Evolutionary conservation across 1,140 invertebrate genomes (phyloP).

Genomic region (Chlorops oryzae): DNA sequence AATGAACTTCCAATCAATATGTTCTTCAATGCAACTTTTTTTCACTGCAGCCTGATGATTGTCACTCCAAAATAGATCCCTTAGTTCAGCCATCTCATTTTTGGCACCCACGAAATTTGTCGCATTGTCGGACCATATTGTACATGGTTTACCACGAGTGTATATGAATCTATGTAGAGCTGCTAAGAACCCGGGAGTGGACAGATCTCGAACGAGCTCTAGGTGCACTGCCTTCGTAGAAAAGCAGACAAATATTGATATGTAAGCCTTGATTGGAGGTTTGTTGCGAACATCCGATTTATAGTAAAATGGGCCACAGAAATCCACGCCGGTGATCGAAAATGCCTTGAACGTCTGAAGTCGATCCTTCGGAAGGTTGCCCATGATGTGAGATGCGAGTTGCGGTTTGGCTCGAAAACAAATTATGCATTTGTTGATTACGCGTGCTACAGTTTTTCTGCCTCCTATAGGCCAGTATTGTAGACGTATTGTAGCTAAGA

Average conservation of each 20-base stretch:
- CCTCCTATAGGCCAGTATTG: conserved; percentile 12
- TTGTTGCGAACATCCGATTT: conserved; percentile 12
- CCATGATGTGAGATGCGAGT: conserved; percentile 6
- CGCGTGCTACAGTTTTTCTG: conserved; percentile 2
- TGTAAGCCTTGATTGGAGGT: conserved; percentile 9
- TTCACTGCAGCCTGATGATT: too few species aligned
- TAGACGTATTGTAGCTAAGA: conserved; percentile 3
- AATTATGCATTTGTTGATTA: conserved; percentile 7
- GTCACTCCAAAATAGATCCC: too few species aligned
- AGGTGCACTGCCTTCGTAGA: conserved; percentile 8
- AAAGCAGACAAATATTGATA: conserved; percentile 13
- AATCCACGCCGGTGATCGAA: conserved; percentile 8
- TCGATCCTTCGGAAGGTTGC: not conserved
- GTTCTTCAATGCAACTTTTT: too few species aligned
- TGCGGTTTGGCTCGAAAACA: conserved; percentile 9
- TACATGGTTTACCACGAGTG: too few species aligned
- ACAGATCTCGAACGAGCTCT: not conserved
- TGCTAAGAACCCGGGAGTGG: not conserved
- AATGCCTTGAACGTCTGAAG: not conserved
- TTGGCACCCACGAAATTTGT: too few species aligned
- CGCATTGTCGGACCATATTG: too few species aligned
- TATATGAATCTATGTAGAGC: too few species aligned
- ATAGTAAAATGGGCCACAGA: conserved; percentile 13
- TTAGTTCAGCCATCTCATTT: too few species aligned
- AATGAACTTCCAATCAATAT: too few species aligned